Conservation (phyloP, 2,113 vertebrate species). For the Tetrax tetrax region DNA sequence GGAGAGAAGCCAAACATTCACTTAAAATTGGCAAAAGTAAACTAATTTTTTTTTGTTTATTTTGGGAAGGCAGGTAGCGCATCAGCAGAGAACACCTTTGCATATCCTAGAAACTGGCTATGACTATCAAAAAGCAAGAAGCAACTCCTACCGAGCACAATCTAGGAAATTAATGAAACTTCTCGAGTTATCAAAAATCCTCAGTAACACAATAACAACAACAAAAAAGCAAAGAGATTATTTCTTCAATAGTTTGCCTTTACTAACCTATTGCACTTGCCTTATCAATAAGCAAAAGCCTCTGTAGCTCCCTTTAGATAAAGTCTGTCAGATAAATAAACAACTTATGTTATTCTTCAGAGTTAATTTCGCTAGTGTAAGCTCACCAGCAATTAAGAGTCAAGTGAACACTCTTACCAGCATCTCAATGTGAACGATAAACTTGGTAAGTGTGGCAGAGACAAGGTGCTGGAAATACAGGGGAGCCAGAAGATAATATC, state of each 20-base stretch:
- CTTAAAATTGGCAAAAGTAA: background rate
- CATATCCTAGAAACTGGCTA: background rate
- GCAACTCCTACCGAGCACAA: background rate
- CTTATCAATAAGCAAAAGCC: background rate
- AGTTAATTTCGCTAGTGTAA: background rate
- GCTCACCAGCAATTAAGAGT: background rate
- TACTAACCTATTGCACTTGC: background rate
- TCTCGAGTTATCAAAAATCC: background rate
- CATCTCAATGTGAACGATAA: background rate
- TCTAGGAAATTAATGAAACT: background rate
- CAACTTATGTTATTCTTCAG: background rate
- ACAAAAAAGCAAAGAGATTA: background rate
- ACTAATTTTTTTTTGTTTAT: background rate
- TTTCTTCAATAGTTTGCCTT: background rate
- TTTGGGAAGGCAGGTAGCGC: background rate
- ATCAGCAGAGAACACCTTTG: conserved; percentile 7
- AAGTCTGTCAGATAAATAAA: background rate
- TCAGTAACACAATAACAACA: background rate
- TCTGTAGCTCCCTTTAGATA: background rate
- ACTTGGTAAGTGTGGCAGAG: background rate
- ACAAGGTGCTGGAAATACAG: background rate
- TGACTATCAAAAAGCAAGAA: background rate
- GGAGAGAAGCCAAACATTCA: background rate
- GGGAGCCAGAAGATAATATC: background rate
- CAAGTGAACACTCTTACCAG: background rate